Percentiles rank a stretch among this genome's conserved stretches.
Evolutionary conservation across 2,888 invertebrate species (phyloP).

Genomic region (Protophormia terraenovae): DNA sequence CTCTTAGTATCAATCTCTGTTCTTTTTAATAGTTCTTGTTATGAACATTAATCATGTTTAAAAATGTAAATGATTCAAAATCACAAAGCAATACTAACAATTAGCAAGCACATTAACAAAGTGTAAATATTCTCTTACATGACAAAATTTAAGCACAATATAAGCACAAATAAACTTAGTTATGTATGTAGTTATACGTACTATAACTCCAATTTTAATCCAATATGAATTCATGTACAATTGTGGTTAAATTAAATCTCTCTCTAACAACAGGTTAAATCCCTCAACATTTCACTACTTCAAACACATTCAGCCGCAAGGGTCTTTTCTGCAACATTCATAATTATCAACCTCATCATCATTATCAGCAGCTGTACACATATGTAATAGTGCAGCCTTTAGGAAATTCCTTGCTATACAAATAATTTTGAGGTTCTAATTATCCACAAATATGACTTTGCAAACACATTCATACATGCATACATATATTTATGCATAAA

Average conservation of each 20-base stretch:
- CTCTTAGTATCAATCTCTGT: no score
- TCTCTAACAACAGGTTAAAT: slow-evolving; percentile 16
- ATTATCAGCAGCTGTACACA: slow-evolving; percentile 5
- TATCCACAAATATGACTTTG: slow-evolving; percentile 52
- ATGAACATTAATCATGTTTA: no score
- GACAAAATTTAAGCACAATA: not conserved
- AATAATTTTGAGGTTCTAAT: slow-evolving; percentile 59
- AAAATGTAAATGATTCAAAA: no score
- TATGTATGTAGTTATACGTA: not conserved
- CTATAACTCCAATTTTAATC: not conserved
- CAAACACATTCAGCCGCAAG: not conserved
- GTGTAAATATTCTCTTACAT: no score
- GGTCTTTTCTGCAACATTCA: not conserved
- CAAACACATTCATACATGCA: slow-evolving; percentile 1
- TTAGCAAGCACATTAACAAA: no score
- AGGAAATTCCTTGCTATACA: slow-evolving; percentile 33
- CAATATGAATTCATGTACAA: not conserved
- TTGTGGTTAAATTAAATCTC: not conserved
- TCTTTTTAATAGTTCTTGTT: no score
- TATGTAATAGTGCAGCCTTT: slow-evolving; percentile 10
- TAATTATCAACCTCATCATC: not conserved
- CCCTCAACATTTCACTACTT: not conserved
- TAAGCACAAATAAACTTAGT: not conserved
- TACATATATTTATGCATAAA: no score
- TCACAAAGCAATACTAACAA: no score